Evolutionary conservation across 2,797 vertebrate species (phyloP), one percentile per base, ranked within the genome.

Genomic region (Gymnothorax reevesii): DNA sequence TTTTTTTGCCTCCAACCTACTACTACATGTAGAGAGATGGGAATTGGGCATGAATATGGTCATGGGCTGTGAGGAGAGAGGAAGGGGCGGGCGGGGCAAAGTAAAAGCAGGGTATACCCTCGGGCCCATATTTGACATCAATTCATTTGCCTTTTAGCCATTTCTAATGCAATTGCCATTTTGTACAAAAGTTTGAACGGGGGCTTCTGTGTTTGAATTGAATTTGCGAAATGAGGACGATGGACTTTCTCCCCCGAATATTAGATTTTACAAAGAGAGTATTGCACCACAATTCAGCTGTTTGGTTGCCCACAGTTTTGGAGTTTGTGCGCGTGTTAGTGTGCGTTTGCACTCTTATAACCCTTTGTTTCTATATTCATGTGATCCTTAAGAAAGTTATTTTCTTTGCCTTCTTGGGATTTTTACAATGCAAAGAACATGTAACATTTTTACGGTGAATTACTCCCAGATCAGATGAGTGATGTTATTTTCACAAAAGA

Each of bases 161-260:
- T 88, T 92, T 92, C 89, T 95, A 94, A 93, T 94, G 93, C 88
- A 93, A 93, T 94, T 92, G 91, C 93, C 92, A 88, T 93, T 95
- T 95, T 96, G 94, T 94, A 92, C 92, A 90, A 91, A 64, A 90
- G 91, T 91, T 89, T 88, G 93, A 94, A 93, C 91, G 90, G 94
- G 94, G 92, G 91, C 94, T 93, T 94, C 89, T 87, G 83, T 57
- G 52, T 84, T 90, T 87, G 57, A 75, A 62, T 75, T 77, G 54
- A 57, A 82, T 2, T n/a, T 2, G 27, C 84, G 54, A 27, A 59
- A 25, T 71, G 83, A 87, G 83, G 64, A 62, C 25, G 71, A 87
- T 64, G 52, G 55, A 54, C 69, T 82, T 79, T 73, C 25, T 73
- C 12, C 13, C 66, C 13, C 71, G 6, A 42, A 42, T 73, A 7